A percentile compares a stretch with the other conserved stretches of the same genome.
Evolutionary conservation across 2,797 vertebrate genomes (phyloP).

Genomic region (Simalia tracyae): DNA sequence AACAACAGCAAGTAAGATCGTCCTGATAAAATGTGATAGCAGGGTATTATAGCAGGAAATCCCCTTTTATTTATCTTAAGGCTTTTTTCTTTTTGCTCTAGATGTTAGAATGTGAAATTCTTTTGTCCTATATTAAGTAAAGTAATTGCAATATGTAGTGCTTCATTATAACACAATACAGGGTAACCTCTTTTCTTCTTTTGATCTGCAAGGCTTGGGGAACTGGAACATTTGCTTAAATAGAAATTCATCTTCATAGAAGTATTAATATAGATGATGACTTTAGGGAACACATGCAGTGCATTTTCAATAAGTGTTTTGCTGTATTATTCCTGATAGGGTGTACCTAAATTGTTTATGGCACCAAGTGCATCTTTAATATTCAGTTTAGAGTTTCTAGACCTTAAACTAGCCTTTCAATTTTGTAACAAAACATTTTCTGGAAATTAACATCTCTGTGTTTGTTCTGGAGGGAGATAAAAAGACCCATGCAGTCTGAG

Average conservation of each 20-base stretch:
- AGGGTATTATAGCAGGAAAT: neutral
- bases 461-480: neutral
- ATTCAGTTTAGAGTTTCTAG: neutral
- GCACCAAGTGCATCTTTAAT: neutral
- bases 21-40: neutral
- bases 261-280: neutral
- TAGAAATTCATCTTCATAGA: constrained; percentile 1
- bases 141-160: constrained; percentile 19
- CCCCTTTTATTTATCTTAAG: neutral
- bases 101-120: constrained; percentile 6
- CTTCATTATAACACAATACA: neutral
- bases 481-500: neutral
- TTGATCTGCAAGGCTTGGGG: neutral
- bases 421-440: neutral
- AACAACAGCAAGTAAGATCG: neutral
- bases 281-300: neutral
- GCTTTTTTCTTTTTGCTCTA: constrained; percentile 12
- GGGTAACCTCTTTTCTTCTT: neutral
- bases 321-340: neutral
- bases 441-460: neutral
- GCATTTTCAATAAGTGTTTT: neutral
- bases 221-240: constrained; percentile 19
- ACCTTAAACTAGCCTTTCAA: neutral
- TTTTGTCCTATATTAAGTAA: constrained; percentile 18
- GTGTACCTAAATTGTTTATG: neutral